Conservation (phyloP, 1,140 invertebrate species). For the Lycorma delicatula region DNA sequence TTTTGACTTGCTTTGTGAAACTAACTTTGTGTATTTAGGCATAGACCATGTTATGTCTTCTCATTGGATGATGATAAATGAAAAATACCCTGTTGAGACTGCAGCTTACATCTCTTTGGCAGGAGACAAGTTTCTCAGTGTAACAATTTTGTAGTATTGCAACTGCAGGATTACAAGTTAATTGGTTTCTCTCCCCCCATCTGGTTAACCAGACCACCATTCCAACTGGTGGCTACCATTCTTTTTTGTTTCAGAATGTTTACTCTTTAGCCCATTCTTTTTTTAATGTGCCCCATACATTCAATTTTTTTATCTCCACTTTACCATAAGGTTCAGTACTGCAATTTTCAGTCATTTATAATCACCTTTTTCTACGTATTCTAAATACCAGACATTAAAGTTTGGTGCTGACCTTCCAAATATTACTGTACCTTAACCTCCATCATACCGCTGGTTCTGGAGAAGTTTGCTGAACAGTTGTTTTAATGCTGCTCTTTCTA, state of each 20-base stretch:
- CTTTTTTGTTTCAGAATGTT: slow-evolving; percentile 1
- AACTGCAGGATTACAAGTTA: neutral
- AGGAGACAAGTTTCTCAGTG: neutral
- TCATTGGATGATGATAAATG: slow-evolving; percentile 11
- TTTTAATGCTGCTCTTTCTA: neutral
- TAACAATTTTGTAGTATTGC: slow-evolving; percentile 15
- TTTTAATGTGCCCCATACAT: slow-evolving; percentile 17
- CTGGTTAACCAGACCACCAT: neutral
- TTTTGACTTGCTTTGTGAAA: too few species aligned
- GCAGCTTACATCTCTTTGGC: slow-evolving; percentile 13
- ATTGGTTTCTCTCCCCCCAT: slow-evolving; percentile 1
- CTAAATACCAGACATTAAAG: neutral
- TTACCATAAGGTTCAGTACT: slow-evolving; percentile 17
- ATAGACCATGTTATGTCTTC: slow-evolving; percentile 21
- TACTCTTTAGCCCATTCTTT: neutral
- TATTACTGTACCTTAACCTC: slow-evolving; percentile 19
- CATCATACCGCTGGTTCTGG: slow-evolving; percentile 25
- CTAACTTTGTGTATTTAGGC: too few species aligned
- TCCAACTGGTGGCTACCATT: neutral
- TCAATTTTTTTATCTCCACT: slow-evolving; percentile 11
- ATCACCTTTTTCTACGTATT: neutral
- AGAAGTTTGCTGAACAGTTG: slow-evolving; percentile 21
- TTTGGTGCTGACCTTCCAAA: slow-evolving; percentile 16
- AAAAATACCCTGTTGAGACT: slow-evolving; percentile 13
- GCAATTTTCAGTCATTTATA: slow-evolving; percentile 5